Percentiles rank a stretch among this genome's conserved stretches.
Evolutionary conservation across 1,140 invertebrate species (phyloP).

Genomic region (Octopus bimaculoides): DNA sequence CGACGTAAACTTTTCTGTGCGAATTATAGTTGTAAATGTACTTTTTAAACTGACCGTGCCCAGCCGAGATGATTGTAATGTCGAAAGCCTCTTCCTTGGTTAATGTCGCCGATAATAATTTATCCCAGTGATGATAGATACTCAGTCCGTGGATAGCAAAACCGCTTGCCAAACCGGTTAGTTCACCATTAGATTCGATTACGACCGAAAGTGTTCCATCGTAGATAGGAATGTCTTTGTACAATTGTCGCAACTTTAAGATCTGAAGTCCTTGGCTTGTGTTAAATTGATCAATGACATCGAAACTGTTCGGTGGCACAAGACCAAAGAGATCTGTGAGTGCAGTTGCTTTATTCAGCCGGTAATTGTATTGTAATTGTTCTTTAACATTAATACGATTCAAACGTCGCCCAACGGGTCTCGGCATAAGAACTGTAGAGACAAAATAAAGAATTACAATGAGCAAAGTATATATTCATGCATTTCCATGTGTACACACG

Average conservation of each 20-base stretch:
- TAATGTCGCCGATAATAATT: constrained; percentile 1
- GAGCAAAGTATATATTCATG: not conserved
- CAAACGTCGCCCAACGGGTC: not conserved
- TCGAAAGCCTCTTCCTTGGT: constrained; percentile 5
- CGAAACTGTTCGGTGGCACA: not conserved
- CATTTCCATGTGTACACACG: not conserved
- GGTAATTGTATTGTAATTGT: not conserved
- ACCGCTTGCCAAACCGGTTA: constrained; percentile 19
- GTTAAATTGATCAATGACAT: constrained; percentile 3
- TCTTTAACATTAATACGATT: not conserved
- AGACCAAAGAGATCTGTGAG: not conserved
- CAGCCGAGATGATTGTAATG: constrained; percentile 12
- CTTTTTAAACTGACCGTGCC: not conserved
- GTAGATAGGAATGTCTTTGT: constrained; percentile 21
- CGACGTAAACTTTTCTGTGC: constrained; percentile 1
- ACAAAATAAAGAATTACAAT: not conserved
- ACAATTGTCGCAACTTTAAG: constrained; percentile 23
- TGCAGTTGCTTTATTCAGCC: not conserved
- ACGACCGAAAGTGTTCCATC: constrained; percentile 17
- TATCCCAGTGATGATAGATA: constrained; percentile 3
- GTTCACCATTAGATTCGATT: constrained; percentile 12
- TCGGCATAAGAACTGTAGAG: not conserved
- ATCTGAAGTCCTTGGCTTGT: constrained; percentile 23
- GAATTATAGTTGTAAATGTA: not conserved
- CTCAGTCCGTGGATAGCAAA: constrained; percentile 13